Conservation (phyloP, 2,113 vertebrate species). For the Tauraco erythrolophus region DNA sequence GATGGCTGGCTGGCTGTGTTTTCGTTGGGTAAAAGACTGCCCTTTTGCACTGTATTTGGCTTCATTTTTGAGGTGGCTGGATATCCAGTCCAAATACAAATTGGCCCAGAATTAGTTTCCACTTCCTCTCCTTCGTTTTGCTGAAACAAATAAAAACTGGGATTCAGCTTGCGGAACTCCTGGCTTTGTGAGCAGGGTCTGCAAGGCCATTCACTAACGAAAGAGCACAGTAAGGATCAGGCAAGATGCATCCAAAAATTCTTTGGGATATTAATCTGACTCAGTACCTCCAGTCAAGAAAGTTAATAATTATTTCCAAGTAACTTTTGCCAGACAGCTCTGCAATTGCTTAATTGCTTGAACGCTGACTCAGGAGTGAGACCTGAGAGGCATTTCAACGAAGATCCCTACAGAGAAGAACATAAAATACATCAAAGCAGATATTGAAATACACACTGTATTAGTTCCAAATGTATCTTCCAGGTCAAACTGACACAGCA, state of each 20-base stretch:
- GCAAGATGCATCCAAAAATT: not conserved
- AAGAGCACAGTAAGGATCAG: not conserved
- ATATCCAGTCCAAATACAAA: constrained; percentile 39
- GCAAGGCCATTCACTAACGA: not conserved
- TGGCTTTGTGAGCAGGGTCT: not conserved
- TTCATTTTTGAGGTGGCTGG: constrained; percentile 14
- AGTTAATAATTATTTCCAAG: constrained; percentile 42
- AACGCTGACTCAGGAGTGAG: constrained; percentile 31
- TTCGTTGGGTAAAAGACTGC: not conserved
- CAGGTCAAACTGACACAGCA: not conserved
- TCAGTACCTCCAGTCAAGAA: constrained; percentile 15
- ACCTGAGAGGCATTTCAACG: not conserved
- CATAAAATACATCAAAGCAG: constrained; percentile 12
- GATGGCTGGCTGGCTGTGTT: not conserved
- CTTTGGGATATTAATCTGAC: constrained; percentile 22
- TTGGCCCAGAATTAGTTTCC: constrained; percentile 34
- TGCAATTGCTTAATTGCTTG: not conserved
- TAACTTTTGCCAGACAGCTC: not conserved
- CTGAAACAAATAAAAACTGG: constrained; percentile 25
- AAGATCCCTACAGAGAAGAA: not conserved
- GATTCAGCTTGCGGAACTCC: constrained; percentile 3
- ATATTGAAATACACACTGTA: not conserved
- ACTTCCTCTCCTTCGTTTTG: constrained; percentile 30
- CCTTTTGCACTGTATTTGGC: constrained; percentile 47
- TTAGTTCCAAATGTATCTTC: not conserved